Percentiles rank a stretch among this genome's conserved stretches.
phyloP scores from a whole-genome alignment of 1,140 invertebrate genomes.

The Pogonomyrmex barbatus region DNA sequence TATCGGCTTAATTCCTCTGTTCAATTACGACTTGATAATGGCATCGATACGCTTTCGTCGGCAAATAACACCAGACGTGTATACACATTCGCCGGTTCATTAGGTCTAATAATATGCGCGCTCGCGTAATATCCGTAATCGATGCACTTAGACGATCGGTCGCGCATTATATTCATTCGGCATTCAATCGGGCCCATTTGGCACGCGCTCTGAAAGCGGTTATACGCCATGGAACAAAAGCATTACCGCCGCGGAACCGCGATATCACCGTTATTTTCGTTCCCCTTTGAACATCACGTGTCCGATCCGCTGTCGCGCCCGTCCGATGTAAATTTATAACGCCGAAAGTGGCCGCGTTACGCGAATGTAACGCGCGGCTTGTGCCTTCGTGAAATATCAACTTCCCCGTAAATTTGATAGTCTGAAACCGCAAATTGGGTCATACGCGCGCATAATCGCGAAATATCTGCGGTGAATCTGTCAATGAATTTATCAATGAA shows the following conservation, averaged over 20 bases:
- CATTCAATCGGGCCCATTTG: background rate
- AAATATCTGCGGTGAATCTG: conserved; percentile 1
- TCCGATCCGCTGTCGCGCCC: background rate
- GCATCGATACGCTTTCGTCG: conserved; percentile 12
- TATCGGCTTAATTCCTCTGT: background rate
- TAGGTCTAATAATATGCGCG: conserved; percentile 6
- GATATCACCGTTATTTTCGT: conserved; percentile 9
- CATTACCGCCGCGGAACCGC: background rate
- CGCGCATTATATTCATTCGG: conserved; percentile 9
- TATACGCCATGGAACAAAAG: background rate
- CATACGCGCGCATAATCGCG: background rate
- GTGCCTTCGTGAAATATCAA: background rate
- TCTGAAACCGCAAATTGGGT: background rate
- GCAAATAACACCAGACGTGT: conserved; percentile 16
- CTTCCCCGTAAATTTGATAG: background rate
- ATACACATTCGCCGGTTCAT: conserved; percentile 3
- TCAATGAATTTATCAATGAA: background rate
- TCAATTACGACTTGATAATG: background rate
- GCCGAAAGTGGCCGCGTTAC: background rate
- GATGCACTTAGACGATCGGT: background rate
- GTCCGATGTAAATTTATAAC: conserved; percentile 15
- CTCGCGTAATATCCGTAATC: conserved; percentile 22
- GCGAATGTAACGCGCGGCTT: background rate
- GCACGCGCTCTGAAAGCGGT: background rate
- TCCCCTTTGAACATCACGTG: conserved; percentile 21